Evolutionary conservation across 2,797 vertebrate species (phyloP).

Genomic region (Otus scops): DNA sequence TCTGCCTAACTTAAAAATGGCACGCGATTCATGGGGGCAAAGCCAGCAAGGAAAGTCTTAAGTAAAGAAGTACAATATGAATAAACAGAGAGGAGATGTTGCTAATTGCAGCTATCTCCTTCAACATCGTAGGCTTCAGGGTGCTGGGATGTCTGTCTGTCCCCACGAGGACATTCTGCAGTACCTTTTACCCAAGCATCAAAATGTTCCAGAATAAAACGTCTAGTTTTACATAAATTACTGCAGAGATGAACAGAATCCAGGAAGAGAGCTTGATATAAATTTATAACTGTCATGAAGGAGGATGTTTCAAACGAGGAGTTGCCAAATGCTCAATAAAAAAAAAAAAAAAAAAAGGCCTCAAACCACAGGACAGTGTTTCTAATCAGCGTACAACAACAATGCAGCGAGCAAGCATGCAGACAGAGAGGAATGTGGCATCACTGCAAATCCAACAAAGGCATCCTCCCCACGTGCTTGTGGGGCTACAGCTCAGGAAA

Average conservation of each 20-base stretch:
- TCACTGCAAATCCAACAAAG: not conserved
- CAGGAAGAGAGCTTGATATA: not conserved
- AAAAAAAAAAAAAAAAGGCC: not conserved
- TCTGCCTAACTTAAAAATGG: not conserved
- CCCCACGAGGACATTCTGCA: not conserved
- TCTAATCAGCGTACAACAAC: not conserved
- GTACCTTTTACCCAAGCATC: not conserved
- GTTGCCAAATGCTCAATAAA: not conserved
- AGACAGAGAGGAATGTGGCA: not conserved
- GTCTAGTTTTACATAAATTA: not conserved
- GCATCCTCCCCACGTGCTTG: rapidly evolving
- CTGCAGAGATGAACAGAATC: not conserved
- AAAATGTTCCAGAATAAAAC: not conserved
- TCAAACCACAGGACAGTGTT: slow-evolving; percentile 1
- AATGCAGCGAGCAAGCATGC: not conserved
- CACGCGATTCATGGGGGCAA: rapidly evolving
- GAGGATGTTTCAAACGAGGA: not conserved
- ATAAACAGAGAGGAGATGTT: not conserved
- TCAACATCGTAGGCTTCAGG: not conserved
- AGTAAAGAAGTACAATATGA: not conserved
- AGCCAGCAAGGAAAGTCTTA: not conserved
- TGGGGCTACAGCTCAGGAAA: not conserved
- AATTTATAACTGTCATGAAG: not conserved
- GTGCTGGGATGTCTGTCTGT: not conserved
- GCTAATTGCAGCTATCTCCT: not conserved